A percentile compares a stretch with the other conserved stretches of the same genome.
These are phyloP conservation scores for Drosophila persimilis DNA, from an alignment of 1,140 invertebrate species.

Conservation along the genomic window DNA sequence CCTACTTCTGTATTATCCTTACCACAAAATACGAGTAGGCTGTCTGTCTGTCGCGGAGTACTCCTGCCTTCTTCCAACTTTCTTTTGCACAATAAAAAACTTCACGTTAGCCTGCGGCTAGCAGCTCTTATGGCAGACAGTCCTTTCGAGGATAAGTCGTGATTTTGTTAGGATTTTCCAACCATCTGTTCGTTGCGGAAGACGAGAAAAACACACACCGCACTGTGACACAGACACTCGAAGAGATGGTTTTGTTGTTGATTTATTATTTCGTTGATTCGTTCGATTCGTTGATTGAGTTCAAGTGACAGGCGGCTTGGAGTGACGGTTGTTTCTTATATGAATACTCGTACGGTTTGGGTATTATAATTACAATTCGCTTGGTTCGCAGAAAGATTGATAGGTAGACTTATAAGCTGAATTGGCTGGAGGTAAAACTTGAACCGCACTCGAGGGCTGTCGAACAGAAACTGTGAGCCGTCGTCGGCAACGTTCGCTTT, in stretches of 20 bases:
- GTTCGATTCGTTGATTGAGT: constrained; percentile 69
- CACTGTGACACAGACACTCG: not conserved
- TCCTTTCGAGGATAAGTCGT: constrained; percentile 51
- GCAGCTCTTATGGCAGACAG: constrained; percentile 43
- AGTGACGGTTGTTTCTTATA: constrained; percentile 14
- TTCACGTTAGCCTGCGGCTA: constrained; percentile 51
- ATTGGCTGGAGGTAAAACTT: too few species aligned
- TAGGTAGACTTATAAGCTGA: too few species aligned
- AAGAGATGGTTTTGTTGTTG: constrained; percentile 37
- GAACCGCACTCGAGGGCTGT: constrained; percentile 66
- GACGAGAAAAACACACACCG: too few species aligned
- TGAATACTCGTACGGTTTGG: too few species aligned
- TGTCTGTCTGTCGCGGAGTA: constrained; percentile 15
- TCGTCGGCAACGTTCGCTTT: constrained; percentile 50
- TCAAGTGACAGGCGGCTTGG: constrained; percentile 64
- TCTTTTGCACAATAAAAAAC: constrained; percentile 68
- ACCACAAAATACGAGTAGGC: constrained; percentile 35
- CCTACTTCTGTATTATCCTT: constrained; percentile 49
- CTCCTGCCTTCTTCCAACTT: constrained; percentile 18
- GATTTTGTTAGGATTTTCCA: constrained; percentile 45
- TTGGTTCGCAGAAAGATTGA: not conserved
- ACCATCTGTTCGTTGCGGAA: constrained; percentile 58
- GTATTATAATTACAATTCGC: constrained; percentile 27
- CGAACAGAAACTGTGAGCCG: constrained; percentile 56
- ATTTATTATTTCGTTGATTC: constrained; percentile 56